phyloP scores from a whole-genome alignment of 1,140 invertebrate species.

The Phocides pigmalion region DNA sequence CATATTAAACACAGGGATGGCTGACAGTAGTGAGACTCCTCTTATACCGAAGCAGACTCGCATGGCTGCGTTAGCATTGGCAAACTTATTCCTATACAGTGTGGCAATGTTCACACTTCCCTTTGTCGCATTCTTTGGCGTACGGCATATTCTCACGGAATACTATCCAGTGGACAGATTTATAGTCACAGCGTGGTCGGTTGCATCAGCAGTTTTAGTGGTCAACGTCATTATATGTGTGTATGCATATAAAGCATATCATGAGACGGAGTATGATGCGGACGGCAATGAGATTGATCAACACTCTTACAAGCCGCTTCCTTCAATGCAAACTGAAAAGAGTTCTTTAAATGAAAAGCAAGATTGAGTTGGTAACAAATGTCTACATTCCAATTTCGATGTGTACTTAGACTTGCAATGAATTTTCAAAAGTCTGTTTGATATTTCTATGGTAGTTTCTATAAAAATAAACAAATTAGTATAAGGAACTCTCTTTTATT shows the following conservation, averaged over 20 bases:
- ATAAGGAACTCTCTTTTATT: too few species aligned
- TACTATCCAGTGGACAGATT: slow-evolving; percentile 86
- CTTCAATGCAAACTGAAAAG: slow-evolving; percentile 47
- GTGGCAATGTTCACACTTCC: slow-evolving; percentile 93
- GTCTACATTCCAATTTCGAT: too few species aligned
- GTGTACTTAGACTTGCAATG: too few species aligned
- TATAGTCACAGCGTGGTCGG: slow-evolving; percentile 88
- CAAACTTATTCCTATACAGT: slow-evolving; percentile 90
- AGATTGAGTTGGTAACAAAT: slow-evolving; percentile 51
- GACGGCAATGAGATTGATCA: slow-evolving; percentile 84
- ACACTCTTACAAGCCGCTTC: slow-evolving; percentile 53
- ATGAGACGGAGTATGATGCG: slow-evolving; percentile 87
- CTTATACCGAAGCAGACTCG: slow-evolving; percentile 77
- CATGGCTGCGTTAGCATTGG: slow-evolving; percentile 83
- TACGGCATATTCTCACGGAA: slow-evolving; percentile 85
- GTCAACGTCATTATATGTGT: slow-evolving; percentile 91
- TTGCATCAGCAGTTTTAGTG: slow-evolving; percentile 89
- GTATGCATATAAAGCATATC: slow-evolving; percentile 91
- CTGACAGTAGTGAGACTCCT: slow-evolving; percentile 65
- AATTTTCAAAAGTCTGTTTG: too few species aligned
- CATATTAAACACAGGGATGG: slow-evolving; percentile 59
- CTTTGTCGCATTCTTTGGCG: slow-evolving; percentile 89
- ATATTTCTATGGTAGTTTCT: too few species aligned
- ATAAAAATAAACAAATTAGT: too few species aligned
- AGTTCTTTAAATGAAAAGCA: slow-evolving; percentile 71